Conservation (phyloP, 2,113 vertebrate genomes). For the Fregata magnificens region DNA sequence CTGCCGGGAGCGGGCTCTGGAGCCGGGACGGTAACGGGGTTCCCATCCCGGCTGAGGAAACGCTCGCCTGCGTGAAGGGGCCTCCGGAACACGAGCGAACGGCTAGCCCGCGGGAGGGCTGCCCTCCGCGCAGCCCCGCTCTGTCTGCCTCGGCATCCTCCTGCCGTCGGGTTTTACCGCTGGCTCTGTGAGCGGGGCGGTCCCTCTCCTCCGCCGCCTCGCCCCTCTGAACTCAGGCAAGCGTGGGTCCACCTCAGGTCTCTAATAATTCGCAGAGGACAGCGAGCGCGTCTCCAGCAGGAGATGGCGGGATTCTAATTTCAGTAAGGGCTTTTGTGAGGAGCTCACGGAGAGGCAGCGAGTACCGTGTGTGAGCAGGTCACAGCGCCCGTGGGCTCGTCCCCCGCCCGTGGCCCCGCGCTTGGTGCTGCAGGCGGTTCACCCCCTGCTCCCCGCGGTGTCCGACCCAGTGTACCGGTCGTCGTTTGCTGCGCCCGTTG, state of each 20-base stretch:
- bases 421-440: neutral
- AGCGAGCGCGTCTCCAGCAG: neutral
- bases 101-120: neutral
- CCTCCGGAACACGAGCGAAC: neutral
- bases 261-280: neutral
- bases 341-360: fast-evolving
- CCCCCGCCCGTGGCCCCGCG: fast-evolving
- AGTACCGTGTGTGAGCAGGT: neutral
- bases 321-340: neutral
- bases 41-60: neutral
- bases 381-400: fast-evolving
- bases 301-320: neutral
- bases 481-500: neutral
- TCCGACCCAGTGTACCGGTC: fast-evolving
- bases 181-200: neutral
- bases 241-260: neutral
- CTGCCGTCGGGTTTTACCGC: fast-evolving
- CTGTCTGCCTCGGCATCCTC: fast-evolving
- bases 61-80: neutral
- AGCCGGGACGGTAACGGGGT: neutral
- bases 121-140: neutral
- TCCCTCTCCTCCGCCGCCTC: no score
- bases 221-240: neutral
- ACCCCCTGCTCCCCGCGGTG: fast-evolving
- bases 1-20: no score